A percentile compares a stretch with the other conserved stretches of the same genome.
phyloP scores from a whole-genome alignment of 2,888 invertebrate genomes.

The Carcina quercana region DNA sequence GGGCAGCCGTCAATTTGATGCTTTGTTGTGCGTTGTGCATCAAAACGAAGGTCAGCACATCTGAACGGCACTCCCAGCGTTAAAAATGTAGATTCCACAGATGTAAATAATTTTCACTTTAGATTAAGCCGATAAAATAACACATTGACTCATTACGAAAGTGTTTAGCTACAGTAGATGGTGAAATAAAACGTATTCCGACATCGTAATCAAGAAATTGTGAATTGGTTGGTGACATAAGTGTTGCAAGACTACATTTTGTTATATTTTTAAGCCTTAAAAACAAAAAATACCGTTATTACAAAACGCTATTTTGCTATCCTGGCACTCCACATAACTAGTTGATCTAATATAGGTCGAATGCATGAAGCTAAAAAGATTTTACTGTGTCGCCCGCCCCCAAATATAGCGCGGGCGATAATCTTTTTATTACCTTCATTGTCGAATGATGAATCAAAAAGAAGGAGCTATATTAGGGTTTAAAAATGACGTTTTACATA shows the following conservation, averaged over 20 bases:
- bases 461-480: too few relatives aligned
- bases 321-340: not conserved
- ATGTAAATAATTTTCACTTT: conserved; percentile 24
- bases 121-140: conserved; percentile 32
- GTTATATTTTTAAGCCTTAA: too few relatives aligned
- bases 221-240: conserved; percentile 50
- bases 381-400: not conserved
- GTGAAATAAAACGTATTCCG: conserved; percentile 67
- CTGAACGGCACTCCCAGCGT: conserved; percentile 65
- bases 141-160: conserved; percentile 68
- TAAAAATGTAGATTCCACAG: conserved; percentile 25
- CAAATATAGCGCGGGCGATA: too few relatives aligned
- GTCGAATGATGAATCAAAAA: too few relatives aligned
- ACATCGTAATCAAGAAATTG: conserved; percentile 62
- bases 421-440: too few relatives aligned
- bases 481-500: too few relatives aligned
- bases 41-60: conserved; percentile 75
- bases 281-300: not conserved
- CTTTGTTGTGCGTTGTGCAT: conserved; percentile 77
- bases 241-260: too few relatives aligned
- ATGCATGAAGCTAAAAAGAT: not conserved
- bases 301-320: not conserved
- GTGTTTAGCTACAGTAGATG: conserved; percentile 48
- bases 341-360: not conserved
- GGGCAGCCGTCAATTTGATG: conserved; percentile 76